Percentiles rank a stretch among this genome's conserved stretches.
These are phyloP conservation scores for Standfussiana lucernea DNA, from an alignment of 2,888 invertebrate genomes.

Conservation along the genomic window DNA sequence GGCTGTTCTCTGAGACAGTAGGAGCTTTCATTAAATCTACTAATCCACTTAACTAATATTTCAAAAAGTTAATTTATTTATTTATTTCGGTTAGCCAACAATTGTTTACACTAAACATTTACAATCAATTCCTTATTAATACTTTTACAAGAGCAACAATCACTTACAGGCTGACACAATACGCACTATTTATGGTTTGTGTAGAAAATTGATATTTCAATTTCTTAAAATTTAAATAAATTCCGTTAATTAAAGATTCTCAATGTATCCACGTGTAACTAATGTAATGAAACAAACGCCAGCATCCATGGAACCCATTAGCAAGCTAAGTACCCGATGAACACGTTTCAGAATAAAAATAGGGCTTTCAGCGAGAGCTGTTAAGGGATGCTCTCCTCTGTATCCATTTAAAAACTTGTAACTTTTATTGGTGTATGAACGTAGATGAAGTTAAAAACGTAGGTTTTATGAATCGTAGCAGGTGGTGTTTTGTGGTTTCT, in stretches of 20 bases:
- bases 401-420: background rate
- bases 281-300: constrained; percentile 12
- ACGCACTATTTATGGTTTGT: no score
- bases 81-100: no score
- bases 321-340: constrained; percentile 17
- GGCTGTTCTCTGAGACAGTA: background rate
- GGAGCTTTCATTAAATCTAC: background rate
- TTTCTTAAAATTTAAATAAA: no score
- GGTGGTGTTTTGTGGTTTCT: no score
- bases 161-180: no score
- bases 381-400: constrained; percentile 17
- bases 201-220: no score
- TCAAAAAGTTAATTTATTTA: no score
- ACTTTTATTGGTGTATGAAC: background rate
- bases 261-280: background rate
- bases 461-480: no score
- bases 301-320: constrained; percentile 19
- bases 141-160: no score
- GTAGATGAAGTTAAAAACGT: background rate
- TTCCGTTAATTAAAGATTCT: background rate
- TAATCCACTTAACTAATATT: background rate
- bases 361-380: constrained; percentile 13
- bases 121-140: no score
- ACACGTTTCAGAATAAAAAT: constrained; percentile 39
- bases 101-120: no score